phyloP scores from a whole-genome alignment of 2,113 vertebrate species.

The Hemichromis elongatus region DNA sequence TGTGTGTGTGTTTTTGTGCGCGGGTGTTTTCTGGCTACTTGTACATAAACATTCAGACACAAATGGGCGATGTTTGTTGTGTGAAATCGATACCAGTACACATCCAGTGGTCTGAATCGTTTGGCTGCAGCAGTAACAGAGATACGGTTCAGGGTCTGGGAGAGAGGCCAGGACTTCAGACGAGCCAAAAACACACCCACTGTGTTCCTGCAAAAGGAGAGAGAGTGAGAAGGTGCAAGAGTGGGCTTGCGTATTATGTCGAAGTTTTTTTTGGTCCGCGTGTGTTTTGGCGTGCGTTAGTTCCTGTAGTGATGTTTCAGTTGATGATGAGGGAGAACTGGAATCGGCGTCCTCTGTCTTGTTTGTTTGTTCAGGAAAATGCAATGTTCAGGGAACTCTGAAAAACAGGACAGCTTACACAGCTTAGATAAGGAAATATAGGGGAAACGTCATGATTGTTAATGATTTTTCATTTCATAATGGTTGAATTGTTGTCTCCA shows the following conservation, averaged over 20 bases:
- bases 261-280: neutral
- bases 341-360: neutral
- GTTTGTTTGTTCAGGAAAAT: neutral
- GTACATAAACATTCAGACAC: slow-evolving; percentile 19
- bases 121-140: slow-evolving; percentile 40
- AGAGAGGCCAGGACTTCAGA: slow-evolving; percentile 35
- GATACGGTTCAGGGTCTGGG: slow-evolving; percentile 39
- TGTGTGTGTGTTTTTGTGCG: neutral
- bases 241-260: neutral
- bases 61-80: slow-evolving; percentile 26
- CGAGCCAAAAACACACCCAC: slow-evolving; percentile 42
- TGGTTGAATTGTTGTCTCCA: neutral
- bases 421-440: neutral
- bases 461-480: neutral
- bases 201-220: neutral
- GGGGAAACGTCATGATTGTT: neutral
- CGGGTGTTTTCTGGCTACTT: slow-evolving; percentile 14
- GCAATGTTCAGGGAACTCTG: neutral
- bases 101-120: slow-evolving; percentile 39
- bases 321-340: neutral
- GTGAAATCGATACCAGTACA: slow-evolving; percentile 48
- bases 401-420: too few species aligned
- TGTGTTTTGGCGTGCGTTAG: neutral
- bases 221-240: neutral
- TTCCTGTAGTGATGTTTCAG: neutral